Evolutionary conservation across 2,888 invertebrate genomes (phyloP), one percentile per base, ranked within the genome.

Genomic region (Philereme transversata): DNA sequence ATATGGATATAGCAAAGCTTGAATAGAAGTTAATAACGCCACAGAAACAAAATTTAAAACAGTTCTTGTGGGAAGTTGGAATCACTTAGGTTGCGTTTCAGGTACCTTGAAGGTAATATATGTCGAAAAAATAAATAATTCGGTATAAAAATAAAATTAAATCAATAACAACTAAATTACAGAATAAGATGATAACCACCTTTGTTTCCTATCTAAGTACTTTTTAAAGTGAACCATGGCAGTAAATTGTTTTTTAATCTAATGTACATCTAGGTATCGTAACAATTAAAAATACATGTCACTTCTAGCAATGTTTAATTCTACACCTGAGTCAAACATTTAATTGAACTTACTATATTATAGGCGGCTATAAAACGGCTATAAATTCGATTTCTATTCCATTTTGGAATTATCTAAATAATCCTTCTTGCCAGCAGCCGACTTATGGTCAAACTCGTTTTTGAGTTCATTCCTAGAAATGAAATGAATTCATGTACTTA

Each of bases 311-410:
- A 52, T 51, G n/a, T 43, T 51, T 54, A 35, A 54, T 43, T 51
- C 45, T 43, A 40, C 22, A 45, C n/a, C 3, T 35, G 22, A 48
- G 52, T 53, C 10, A 44, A 51, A 51, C 40, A 44, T 40, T 40
- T 5, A 8, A 54, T 38, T 44, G 22, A 11, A 8, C 6, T 51
- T 41, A 48, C n/a, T 40, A 48, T 22, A 48, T 43, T 58, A 51
- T 57, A 61, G 68, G 65, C 63, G 65, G 61, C 55, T 64, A 62
- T 44, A 46, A 59, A 62, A 59, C 56, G 63, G 59, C 59, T 62
- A 62, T 60, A 65, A 63, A 60, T 65, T 63, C 40, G 60, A 65
- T 56, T 58, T 61, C 5, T n/a, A 54, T 38, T 51, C 11, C 41
- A 11, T 45, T 40, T 59, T 44, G 9, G 11, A 57, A 47, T 48